These are phyloP conservation scores for Tortricodes alternella DNA, from an alignment of 2,888 invertebrate genomes.

Conservation along the genomic window DNA sequence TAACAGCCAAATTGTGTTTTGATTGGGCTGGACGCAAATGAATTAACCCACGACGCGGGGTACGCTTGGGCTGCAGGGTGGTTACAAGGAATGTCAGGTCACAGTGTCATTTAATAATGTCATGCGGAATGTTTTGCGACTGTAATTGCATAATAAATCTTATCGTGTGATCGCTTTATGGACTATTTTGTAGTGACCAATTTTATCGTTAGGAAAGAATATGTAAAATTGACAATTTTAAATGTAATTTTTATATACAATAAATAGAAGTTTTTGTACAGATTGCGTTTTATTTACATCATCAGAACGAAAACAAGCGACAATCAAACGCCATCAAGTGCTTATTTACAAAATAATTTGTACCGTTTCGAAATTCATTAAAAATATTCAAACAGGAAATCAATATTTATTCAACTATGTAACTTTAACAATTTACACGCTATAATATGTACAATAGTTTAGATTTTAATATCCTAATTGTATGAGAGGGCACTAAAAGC, in stretches of 20 bases:
- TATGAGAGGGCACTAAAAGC: conserved; percentile 59
- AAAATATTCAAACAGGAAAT: conserved; percentile 22
- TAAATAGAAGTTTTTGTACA: conserved; percentile 82
- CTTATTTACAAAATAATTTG: conserved; percentile 27
- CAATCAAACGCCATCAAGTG: conserved; percentile 27
- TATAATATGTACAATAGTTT: conserved; percentile 45
- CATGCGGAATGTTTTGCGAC: conserved; percentile 59
- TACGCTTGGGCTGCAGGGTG: conserved; percentile 41
- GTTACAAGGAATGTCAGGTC: conserved; percentile 41
- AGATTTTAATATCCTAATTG: conserved; percentile 51
- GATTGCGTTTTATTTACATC: conserved; percentile 56
- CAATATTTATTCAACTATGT: conserved; percentile 18
- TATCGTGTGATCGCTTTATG: conserved; percentile 75
- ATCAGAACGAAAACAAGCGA: conserved; percentile 32
- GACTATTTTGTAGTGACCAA: conserved; percentile 83
- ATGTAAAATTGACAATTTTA: conserved; percentile 82
- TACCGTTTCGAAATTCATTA: conserved; percentile 19
- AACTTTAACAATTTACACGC: conserved; percentile 45
- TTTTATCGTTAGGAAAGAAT: conserved; percentile 75
- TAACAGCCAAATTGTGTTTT: conserved; percentile 15
- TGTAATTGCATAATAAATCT: conserved; percentile 68
- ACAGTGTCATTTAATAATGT: conserved; percentile 45
- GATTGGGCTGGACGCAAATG: conserved; percentile 38
- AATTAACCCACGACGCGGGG: conserved; percentile 23
- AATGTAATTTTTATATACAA: conserved; percentile 83